These are phyloP conservation scores for Melieria crassipennis DNA, from an alignment of 2,888 invertebrate species.

Conservation along the genomic window DNA sequence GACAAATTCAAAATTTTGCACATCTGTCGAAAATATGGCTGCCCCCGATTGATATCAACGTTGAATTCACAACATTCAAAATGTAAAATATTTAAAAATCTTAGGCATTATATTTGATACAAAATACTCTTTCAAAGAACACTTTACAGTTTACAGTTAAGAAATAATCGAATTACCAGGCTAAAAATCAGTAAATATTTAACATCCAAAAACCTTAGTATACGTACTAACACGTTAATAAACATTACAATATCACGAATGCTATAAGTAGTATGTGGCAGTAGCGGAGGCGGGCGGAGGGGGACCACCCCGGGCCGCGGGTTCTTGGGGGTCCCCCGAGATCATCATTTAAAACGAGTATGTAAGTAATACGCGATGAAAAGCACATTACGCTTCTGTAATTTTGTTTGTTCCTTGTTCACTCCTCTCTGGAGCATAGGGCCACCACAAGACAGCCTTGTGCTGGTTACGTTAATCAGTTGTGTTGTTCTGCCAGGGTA, in stretches of 20 bases:
- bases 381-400: too few relatives aligned
- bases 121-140: conserved; percentile 6
- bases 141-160: conserved; percentile 3
- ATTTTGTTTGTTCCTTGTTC: too few relatives aligned
- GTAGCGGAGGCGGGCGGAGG: too few relatives aligned
- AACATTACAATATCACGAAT: conserved; percentile 5
- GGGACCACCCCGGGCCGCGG: too few relatives aligned
- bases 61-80: not conserved
- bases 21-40: conserved; percentile 23
- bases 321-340: too few relatives aligned
- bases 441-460: too few relatives aligned
- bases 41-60: not conserved
- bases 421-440: too few relatives aligned
- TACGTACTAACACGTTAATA: conserved; percentile 3
- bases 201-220: not conserved
- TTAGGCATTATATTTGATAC: conserved; percentile 24
- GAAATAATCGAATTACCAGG: conserved; percentile 9
- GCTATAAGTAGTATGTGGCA: conserved; percentile 16
- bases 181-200: conserved; percentile 13
- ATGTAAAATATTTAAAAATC: conserved; percentile 16
- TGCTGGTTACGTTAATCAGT: too few relatives aligned
- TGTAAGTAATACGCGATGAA: too few relatives aligned
- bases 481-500: too few relatives aligned
- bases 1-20: conserved; percentile 21
- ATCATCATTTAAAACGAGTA: too few relatives aligned